phyloP scores from a whole-genome alignment of 2,888 invertebrate species.

The Anaspis maculata region DNA sequence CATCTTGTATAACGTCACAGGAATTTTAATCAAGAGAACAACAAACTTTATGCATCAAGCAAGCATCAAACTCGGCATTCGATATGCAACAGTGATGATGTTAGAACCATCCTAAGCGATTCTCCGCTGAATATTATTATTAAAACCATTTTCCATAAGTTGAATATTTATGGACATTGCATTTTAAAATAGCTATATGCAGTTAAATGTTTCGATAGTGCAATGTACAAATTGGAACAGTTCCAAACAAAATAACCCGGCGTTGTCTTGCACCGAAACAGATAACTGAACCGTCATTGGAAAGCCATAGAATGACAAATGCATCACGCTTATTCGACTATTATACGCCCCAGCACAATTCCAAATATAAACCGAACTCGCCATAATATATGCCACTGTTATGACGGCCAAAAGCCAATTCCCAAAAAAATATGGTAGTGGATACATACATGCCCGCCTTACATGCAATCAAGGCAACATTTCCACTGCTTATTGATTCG shows the following conservation, averaged over 20 bases:
- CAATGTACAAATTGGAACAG: conserved; percentile 30
- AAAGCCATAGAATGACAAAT: conserved; percentile 33
- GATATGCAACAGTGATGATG: too few relatives aligned
- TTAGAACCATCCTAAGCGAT: not conserved
- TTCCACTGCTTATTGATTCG: too few relatives aligned
- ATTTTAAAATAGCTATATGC: conserved; percentile 25
- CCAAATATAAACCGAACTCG: conserved; percentile 2
- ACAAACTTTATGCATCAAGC: too few relatives aligned
- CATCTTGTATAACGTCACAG: too few relatives aligned
- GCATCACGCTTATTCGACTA: conserved; percentile 30
- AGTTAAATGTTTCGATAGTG: conserved; percentile 24
- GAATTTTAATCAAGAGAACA: too few relatives aligned
- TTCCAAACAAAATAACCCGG: conserved; percentile 30
- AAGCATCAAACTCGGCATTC: too few relatives aligned
- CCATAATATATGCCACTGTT: too few relatives aligned
- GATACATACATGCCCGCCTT: too few relatives aligned
- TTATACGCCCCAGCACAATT: conserved; percentile 17
- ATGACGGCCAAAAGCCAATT: too few relatives aligned
- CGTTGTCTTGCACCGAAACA: conserved; percentile 23
- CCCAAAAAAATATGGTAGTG: too few relatives aligned
- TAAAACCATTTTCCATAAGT: conserved; percentile 25
- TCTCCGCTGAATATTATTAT: conserved; percentile 17
- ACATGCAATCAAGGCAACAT: too few relatives aligned
- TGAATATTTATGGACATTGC: conserved; percentile 24
- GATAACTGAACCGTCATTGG: conserved; percentile 28